Evolutionary conservation across 1,140 invertebrate genomes (phyloP).

Genomic region (Daktulosphaira vitifoliae): DNA sequence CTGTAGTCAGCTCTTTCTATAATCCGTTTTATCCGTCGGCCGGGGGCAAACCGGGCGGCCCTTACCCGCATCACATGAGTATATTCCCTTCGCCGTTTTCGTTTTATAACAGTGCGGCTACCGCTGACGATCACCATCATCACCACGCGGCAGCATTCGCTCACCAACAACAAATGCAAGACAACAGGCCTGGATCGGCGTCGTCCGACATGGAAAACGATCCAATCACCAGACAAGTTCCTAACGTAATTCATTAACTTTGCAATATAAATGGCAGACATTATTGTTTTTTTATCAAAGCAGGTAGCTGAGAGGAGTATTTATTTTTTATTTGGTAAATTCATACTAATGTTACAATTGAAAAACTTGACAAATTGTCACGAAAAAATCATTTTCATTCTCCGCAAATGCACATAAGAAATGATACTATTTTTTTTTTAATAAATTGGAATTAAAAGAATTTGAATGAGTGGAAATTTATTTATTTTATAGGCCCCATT

Average conservation of each 20-base stretch:
- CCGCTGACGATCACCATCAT: background rate
- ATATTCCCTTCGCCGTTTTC: conserved; percentile 26
- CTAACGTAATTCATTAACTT: background rate
- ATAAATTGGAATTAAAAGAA: background rate
- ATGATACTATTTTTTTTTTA: too few relatives aligned
- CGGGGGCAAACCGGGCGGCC: conserved; percentile 24
- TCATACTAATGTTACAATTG: too few relatives aligned
- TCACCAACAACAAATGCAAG: background rate
- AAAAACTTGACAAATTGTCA: too few relatives aligned
- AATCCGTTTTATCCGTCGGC: conserved; percentile 48
- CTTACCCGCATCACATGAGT: conserved; percentile 28
- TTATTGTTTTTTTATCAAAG: too few relatives aligned
- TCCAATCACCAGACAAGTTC: conserved; percentile 17
- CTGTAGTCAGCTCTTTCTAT: conserved; percentile 55
- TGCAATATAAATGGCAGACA: too few relatives aligned
- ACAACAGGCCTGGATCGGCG: conserved; percentile 1
- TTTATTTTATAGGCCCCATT: conserved; percentile 15
- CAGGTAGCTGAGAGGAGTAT: too few relatives aligned
- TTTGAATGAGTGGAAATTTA: conserved; percentile 15
- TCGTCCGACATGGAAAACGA: conserved; percentile 27
- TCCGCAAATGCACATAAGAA: too few relatives aligned
- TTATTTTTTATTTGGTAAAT: too few relatives aligned
- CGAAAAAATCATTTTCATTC: too few relatives aligned
- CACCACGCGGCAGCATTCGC: background rate
- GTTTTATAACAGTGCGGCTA: conserved; percentile 15